Conservation (phyloP, 1,140 invertebrate species). For the Augochlora pura region DNA sequence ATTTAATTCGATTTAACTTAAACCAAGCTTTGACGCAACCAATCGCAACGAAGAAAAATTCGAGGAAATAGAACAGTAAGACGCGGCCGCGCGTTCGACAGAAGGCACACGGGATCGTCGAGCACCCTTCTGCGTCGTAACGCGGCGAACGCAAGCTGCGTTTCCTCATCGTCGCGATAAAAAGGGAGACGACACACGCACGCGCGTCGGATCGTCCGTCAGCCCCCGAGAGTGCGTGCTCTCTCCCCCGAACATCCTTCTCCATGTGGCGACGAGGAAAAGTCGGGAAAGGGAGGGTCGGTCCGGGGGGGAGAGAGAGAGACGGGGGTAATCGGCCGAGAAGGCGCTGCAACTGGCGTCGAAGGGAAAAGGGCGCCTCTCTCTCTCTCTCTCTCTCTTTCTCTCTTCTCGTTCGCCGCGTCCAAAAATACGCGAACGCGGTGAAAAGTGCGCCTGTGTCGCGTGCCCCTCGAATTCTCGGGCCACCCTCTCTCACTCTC, state of each 20-base stretch:
- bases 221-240: background rate
- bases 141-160: background rate
- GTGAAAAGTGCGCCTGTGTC: conserved; percentile 38
- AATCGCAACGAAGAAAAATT: too few species aligned
- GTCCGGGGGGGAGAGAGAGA: too few species aligned
- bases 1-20: too few species aligned
- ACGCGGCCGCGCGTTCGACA: too few species aligned
- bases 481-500: background rate
- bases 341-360: conserved; percentile 2
- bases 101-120: too few species aligned
- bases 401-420: background rate
- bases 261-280: background rate
- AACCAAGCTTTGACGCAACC: too few species aligned
- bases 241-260: background rate
- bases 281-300: background rate
- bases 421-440: conserved; percentile 63
- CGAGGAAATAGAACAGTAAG: too few species aligned
- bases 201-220: background rate
- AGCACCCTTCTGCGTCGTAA: too few species aligned
- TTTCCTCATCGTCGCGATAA: background rate
- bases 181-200: background rate
- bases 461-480: conserved; percentile 38
- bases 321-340: background rate
- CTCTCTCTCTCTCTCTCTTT: background rate
- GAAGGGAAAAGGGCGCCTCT: background rate